These are phyloP conservation scores for Alligator sinensis DNA, from an alignment of 2,113 vertebrate genomes.

Conservation along the genomic window DNA sequence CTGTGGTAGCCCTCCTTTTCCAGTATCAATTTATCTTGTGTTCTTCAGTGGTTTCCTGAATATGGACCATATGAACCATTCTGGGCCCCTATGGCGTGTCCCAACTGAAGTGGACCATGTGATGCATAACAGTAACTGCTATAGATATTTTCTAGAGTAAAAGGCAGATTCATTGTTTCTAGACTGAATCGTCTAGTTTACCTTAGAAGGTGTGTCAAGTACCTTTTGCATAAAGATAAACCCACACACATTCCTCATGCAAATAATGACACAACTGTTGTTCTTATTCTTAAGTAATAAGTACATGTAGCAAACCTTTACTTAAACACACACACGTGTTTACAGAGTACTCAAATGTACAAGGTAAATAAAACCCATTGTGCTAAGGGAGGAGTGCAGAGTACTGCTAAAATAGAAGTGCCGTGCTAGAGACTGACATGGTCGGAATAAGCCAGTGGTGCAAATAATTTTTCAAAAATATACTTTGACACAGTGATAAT, in stretches of 20 bases:
- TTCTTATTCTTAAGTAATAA: constrained; percentile 44
- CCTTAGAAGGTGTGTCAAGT: constrained; percentile 69
- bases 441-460: not conserved
- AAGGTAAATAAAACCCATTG: constrained; percentile 30
- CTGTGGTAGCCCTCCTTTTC: not conserved
- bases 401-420: not conserved
- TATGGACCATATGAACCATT: not conserved
- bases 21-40: not conserved
- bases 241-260: constrained; percentile 74
- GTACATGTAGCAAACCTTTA: constrained; percentile 58
- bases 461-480: not conserved
- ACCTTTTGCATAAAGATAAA: constrained; percentile 71
- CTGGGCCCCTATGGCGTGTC: not conserved
- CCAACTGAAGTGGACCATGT: not conserved
- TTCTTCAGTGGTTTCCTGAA: constrained; percentile 7
- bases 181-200: constrained; percentile 56
- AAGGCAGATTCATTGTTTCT: constrained; percentile 58
- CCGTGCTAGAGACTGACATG: fast-evolving
- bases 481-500: not conserved
- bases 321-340: not conserved
- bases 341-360: not conserved
- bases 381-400: not conserved
- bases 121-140: not conserved
- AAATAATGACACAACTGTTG: constrained; percentile 68
- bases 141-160: not conserved